Conservation (phyloP, 2,888 invertebrate genomes). For the Rhopalosiphum nymphaeae region DNA sequence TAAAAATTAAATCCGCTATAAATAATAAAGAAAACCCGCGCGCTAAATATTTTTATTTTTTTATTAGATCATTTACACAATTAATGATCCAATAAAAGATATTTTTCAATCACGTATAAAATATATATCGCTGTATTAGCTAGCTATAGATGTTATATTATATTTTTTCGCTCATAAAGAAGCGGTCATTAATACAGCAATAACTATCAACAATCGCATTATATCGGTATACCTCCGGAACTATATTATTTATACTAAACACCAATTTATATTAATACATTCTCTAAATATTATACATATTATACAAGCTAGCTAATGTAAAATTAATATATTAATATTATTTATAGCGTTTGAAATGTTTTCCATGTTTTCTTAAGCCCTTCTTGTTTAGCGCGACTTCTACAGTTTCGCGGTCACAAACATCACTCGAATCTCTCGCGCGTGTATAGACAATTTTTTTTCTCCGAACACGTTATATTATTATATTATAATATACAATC, state of each 20-base stretch:
- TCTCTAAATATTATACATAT: not conserved
- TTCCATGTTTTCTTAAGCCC: not conserved
- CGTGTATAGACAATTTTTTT: not conserved
- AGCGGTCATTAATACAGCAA: not conserved
- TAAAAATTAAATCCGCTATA: not conserved
- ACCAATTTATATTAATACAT: not conserved
- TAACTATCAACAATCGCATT: not conserved
- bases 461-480: not conserved
- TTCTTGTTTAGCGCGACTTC: not conserved
- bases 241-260: not conserved
- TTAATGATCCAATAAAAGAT: not conserved
- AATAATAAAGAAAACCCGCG: not conserved
- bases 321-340: not conserved
- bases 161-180: not conserved
- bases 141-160: not conserved
- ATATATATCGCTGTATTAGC: not conserved
- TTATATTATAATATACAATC: not conserved
- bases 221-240: not conserved
- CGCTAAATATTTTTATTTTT: not conserved
- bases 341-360: not conserved
- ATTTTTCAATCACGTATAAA: not conserved
- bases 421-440: slow-evolving; percentile 1
- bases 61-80: not conserved
- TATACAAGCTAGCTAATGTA: not conserved
- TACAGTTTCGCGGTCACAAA: not conserved